Conservation (phyloP, 1,140 invertebrate genomes). For the Diachasmimorpha longicaudata region DNA sequence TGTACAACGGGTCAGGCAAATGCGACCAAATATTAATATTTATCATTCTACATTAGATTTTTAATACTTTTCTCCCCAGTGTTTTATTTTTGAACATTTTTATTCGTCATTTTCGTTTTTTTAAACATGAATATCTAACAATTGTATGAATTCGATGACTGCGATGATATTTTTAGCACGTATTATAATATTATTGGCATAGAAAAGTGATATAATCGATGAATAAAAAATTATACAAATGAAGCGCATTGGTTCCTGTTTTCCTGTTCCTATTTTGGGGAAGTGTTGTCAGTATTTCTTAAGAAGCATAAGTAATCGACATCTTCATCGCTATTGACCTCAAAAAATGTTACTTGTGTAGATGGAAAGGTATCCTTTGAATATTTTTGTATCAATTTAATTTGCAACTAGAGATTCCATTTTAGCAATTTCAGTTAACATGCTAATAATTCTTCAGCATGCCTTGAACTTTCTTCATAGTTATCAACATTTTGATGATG, state of each 20-base stretch:
- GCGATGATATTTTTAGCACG: neutral
- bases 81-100: neutral
- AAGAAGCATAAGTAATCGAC: no score
- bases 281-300: no score
- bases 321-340: no score
- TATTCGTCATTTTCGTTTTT: neutral
- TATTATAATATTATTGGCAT: constrained; percentile 9
- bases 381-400: no score
- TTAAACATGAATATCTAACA: neutral
- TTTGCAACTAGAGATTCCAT: no score
- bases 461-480: neutral
- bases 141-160: neutral
- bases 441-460: no score
- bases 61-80: no score
- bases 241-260: neutral
- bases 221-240: constrained; percentile 3
- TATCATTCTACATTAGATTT: neutral
- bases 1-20: constrained; percentile 1
- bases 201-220: constrained; percentile 14
- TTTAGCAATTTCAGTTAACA: no score
- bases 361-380: no score
- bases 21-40: constrained; percentile 11
- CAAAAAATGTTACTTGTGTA: no score
- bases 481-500: neutral
- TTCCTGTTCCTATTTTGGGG: no score